These are phyloP conservation scores for Mechanitis mazaeus DNA, from an alignment of 2,888 invertebrate genomes.

Conservation along the genomic window DNA sequence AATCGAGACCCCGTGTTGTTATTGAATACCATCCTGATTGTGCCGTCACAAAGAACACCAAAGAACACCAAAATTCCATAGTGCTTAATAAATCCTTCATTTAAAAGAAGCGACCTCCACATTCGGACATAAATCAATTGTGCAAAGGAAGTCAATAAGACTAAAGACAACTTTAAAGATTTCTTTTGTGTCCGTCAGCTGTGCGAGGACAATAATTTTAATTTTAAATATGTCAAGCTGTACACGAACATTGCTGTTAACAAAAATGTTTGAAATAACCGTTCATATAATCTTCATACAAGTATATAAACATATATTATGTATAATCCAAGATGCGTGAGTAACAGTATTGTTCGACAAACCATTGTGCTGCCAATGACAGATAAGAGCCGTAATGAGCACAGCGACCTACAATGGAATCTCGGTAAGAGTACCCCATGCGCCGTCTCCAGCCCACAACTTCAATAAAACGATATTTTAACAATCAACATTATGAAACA, in stretches of 20 bases:
- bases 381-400: constrained; percentile 67
- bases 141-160: constrained; percentile 51
- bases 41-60: constrained; percentile 63
- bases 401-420: constrained; percentile 55
- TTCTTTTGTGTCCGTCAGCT: constrained; percentile 45
- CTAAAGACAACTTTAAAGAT: constrained; percentile 38
- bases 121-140: constrained; percentile 62
- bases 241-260: no score
- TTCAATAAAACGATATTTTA: constrained; percentile 33
- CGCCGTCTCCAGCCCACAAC: constrained; percentile 34
- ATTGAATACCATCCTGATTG: constrained; percentile 59
- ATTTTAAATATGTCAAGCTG: constrained; percentile 14
- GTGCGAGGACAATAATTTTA: constrained; percentile 34
- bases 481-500: constrained; percentile 19
- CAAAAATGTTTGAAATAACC: no score
- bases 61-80: constrained; percentile 60
- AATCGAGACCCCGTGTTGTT: constrained; percentile 56
- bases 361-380: constrained; percentile 68
- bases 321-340: constrained; percentile 44
- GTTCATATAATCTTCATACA: no score
- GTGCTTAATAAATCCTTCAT: constrained; percentile 55
- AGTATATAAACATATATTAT: not conserved
- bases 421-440: constrained; percentile 38
- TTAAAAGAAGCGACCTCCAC: constrained; percentile 53
- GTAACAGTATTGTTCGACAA: constrained; percentile 54